Conservation (phyloP, 2,888 invertebrate species). For the Aplocera efformata region DNA sequence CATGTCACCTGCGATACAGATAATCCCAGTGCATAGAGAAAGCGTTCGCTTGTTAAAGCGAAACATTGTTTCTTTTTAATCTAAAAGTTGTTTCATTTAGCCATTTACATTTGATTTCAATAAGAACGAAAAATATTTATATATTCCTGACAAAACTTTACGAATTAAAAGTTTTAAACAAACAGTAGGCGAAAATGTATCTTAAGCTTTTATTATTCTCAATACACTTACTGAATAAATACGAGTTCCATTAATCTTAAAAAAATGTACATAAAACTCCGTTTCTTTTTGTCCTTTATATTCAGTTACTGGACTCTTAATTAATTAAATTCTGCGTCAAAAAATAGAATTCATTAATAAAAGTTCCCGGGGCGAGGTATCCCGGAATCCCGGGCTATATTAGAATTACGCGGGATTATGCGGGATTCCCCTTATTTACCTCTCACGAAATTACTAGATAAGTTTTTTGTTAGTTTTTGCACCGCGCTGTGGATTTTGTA, state of each 20-base stretch:
- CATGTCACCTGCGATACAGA: too few relatives aligned
- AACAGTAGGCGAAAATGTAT: slow-evolving; percentile 14
- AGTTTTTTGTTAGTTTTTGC: slow-evolving; percentile 34
- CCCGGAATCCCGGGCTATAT: slow-evolving; percentile 40
- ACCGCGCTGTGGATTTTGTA: slow-evolving; percentile 4
- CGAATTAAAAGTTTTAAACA: slow-evolving; percentile 13
- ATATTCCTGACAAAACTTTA: slow-evolving; percentile 9
- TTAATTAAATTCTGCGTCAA: slow-evolving; percentile 56
- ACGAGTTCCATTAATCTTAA: slow-evolving; percentile 7
- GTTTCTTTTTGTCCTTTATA: slow-evolving; percentile 18
- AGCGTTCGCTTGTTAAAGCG: too few relatives aligned
- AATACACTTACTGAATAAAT: slow-evolving; percentile 14
- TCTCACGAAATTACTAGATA: slow-evolving; percentile 40
- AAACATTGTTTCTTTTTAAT: too few relatives aligned
- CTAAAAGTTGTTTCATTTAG: too few relatives aligned
- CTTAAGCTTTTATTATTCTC: slow-evolving; percentile 15
- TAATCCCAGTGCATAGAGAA: too few relatives aligned
- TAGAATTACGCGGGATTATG: slow-evolving; percentile 62
- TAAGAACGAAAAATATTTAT: neutral
- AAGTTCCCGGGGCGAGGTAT: slow-evolving; percentile 36
- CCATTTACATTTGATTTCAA: slow-evolving; percentile 3
- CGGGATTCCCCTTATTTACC: slow-evolving; percentile 58
- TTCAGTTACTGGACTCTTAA: slow-evolving; percentile 34
- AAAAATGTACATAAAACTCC: slow-evolving; percentile 18
- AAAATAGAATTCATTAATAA: slow-evolving; percentile 60